A percentile compares a stretch with the other conserved stretches of the same genome.
Evolutionary conservation across 2,797 vertebrate species (phyloP).

Genomic region (Enteromius treurensis): DNA sequence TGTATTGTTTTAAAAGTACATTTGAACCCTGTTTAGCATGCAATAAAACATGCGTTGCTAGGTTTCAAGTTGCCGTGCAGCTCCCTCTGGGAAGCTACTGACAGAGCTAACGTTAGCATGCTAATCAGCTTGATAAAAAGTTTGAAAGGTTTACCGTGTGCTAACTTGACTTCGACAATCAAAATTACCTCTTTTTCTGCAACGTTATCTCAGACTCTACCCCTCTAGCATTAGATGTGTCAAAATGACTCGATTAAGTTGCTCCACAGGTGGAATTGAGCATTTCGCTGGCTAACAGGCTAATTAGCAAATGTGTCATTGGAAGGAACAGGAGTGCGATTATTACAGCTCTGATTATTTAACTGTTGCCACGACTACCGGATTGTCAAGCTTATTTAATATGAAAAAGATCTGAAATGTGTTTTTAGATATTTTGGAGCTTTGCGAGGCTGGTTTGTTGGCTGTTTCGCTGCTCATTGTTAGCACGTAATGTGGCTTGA

Average conservation of each 20-base stretch:
- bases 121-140: constrained; percentile 26
- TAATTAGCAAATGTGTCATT: constrained; percentile 34
- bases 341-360: not conserved
- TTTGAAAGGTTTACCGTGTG: constrained; percentile 9
- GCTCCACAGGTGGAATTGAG: not conserved
- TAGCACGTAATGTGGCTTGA: constrained; percentile 27
- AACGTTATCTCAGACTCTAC: not conserved
- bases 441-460: not conserved
- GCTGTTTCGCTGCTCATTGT: constrained; percentile 12
- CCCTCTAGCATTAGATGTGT: not conserved
- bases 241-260: not conserved
- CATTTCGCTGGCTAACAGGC: constrained; percentile 3
- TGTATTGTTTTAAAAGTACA: not conserved
- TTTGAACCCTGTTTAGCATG: not conserved
- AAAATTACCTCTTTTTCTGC: not conserved
- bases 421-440: not conserved
- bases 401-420: not conserved
- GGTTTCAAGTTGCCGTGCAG: not conserved
- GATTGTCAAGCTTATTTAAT: not conserved
- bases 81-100: not conserved
- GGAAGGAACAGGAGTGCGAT: not conserved
- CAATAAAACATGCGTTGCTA: not conserved
- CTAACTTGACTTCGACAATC: not conserved
- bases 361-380: not conserved
- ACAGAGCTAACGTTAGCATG: constrained; percentile 20